A percentile compares a stretch with the other conserved stretches of the same genome.
These are phyloP conservation scores for Sternarchorhynchus goeldii DNA, from an alignment of 2,797 vertebrate genomes.

Conservation along the genomic window DNA sequence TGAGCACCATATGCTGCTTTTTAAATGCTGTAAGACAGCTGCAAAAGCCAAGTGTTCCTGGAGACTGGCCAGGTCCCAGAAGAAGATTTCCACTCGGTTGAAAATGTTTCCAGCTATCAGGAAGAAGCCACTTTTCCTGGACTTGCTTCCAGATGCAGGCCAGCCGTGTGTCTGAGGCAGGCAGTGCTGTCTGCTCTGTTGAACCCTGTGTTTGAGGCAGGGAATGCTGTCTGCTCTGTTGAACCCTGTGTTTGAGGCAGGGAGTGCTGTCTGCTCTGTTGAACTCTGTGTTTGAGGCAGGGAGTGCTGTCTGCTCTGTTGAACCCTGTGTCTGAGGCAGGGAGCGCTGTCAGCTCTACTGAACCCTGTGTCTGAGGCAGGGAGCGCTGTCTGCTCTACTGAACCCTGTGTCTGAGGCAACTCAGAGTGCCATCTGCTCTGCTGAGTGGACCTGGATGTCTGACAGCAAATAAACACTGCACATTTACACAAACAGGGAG, in stretches of 20 bases:
- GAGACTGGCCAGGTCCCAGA: conserved; percentile 78
- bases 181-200: too few species aligned
- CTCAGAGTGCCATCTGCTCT: too few species aligned
- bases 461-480: not conserved
- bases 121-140: conserved; percentile 79
- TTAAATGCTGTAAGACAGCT: conserved; percentile 80
- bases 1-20: conserved; percentile 79
- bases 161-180: conserved; percentile 50
- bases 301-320: too few species aligned
- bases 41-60: conserved; percentile 78
- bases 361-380: too few species aligned
- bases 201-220: conserved; percentile 52
- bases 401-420: too few species aligned
- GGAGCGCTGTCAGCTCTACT: conserved; percentile 1
- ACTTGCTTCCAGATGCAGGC: conserved; percentile 79
- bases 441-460: not conserved
- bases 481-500: not conserved
- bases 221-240: too few species aligned
- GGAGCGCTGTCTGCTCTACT: not conserved
- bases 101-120: conserved; percentile 80
- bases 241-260: conserved; percentile 10
- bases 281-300: too few species aligned
- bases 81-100: conserved; percentile 73
- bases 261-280: not conserved
- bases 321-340: not conserved